A percentile compares a stretch with the other conserved stretches of the same genome.
Evolutionary conservation across 1,140 invertebrate species (phyloP).

Genomic region (Linepithema humile): DNA sequence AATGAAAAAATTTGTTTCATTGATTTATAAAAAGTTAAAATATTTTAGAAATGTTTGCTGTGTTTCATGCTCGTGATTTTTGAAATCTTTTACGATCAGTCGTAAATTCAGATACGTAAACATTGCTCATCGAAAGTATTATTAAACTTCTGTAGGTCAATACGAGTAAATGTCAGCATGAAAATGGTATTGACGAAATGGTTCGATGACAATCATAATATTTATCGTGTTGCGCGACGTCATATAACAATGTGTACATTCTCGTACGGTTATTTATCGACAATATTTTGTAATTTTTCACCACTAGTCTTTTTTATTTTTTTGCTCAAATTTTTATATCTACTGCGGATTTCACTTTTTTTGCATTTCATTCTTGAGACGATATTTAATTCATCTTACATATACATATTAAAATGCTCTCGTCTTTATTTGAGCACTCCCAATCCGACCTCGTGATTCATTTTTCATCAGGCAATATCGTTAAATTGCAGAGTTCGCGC

Average conservation of each 20-base stretch:
- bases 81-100: background rate
- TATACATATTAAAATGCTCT: background rate
- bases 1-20: background rate
- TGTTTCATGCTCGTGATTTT: background rate
- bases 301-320: background rate
- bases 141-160: background rate
- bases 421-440: background rate
- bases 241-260: background rate
- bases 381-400: conserved; percentile 10
- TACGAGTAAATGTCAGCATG: conserved; percentile 2
- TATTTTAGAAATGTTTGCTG: background rate
- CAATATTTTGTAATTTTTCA: background rate
- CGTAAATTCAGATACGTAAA: background rate
- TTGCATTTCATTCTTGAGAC: background rate
- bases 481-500: conserved; percentile 8
- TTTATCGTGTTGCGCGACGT: background rate
- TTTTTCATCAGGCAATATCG: background rate
- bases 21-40: background rate
- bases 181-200: conserved; percentile 4
- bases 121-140: background rate
- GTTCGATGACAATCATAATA: conserved; percentile 30
- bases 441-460: background rate
- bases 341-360: background rate
- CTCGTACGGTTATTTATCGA: background rate
- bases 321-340: background rate